A percentile compares a stretch with the other conserved stretches of the same genome.
Evolutionary conservation across 1,140 invertebrate species (phyloP).

Genomic region (Battus philenor): DNA sequence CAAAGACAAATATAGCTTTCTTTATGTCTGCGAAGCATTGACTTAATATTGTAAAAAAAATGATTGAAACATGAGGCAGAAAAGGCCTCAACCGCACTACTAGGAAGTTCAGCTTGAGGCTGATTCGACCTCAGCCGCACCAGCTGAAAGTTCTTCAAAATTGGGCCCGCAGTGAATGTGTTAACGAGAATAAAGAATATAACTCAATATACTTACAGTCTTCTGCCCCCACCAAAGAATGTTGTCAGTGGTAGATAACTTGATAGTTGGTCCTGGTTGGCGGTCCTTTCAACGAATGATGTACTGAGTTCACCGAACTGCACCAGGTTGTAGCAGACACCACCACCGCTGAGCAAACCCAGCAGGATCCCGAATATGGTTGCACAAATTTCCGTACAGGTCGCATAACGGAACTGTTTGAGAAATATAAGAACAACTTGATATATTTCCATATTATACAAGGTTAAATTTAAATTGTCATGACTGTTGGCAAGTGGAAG

Average conservation of each 20-base stretch:
- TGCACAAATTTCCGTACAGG: constrained; percentile 47
- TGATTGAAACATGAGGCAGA: too few relatives aligned
- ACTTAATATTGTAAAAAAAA: too few relatives aligned
- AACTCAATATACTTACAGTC: constrained; percentile 75
- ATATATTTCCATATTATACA: constrained; percentile 4
- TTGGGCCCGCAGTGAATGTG: too few relatives aligned
- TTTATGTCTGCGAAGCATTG: too few relatives aligned
- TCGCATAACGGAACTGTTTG: constrained; percentile 64
- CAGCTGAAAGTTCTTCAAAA: too few relatives aligned
- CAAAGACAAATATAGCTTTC: too few relatives aligned
- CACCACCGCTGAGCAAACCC: constrained; percentile 58
- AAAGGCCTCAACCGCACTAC: too few relatives aligned
- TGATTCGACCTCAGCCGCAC: too few relatives aligned
- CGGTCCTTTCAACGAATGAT: constrained; percentile 77
- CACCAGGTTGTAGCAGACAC: constrained; percentile 80
- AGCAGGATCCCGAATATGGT: constrained; percentile 52
- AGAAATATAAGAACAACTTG: background rate
- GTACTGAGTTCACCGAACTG: constrained; percentile 84
- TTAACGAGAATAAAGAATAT: background rate
- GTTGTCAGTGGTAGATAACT: constrained; percentile 69
- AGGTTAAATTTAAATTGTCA: background rate
- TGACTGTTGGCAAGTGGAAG: background rate
- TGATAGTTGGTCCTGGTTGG: constrained; percentile 38
- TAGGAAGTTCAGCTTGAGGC: too few relatives aligned
- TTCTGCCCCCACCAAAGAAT: constrained; percentile 72